A percentile compares a stretch with the other conserved stretches of the same genome.
These are phyloP conservation scores for Callipepla squamata DNA, from an alignment of 2,113 vertebrate genomes.

Conservation along the genomic window DNA sequence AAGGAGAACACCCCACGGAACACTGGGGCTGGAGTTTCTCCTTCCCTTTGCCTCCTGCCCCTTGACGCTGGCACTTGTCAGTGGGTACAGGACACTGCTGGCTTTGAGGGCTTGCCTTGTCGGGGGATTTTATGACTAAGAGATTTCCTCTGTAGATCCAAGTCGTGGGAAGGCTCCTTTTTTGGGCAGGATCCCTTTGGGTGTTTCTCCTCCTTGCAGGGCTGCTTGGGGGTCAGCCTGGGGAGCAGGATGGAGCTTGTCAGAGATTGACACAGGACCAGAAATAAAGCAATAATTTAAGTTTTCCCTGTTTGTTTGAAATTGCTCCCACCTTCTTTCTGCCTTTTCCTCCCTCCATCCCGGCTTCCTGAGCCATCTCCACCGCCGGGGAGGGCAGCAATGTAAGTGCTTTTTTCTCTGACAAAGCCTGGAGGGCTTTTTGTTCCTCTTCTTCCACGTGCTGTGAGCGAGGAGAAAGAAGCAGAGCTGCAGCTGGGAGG, in stretches of 20 bases:
- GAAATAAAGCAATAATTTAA: slow-evolving; percentile 72
- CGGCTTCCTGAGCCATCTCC: accelerated
- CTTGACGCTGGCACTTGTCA: neutral
- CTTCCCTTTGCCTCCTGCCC: neutral
- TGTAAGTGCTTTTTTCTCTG: neutral
- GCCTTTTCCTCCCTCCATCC: neutral
- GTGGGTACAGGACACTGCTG: neutral
- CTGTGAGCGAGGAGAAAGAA: neutral
- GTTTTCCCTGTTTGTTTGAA: slow-evolving; percentile 10
- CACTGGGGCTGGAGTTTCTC: neutral
- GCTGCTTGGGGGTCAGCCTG: neutral
- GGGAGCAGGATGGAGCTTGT: neutral
- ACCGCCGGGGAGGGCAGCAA: neutral
- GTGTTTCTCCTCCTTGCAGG: neutral
- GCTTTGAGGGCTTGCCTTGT: neutral
- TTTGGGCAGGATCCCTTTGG: slow-evolving; percentile 38
- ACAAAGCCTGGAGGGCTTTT: neutral
- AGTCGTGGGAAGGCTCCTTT: slow-evolving; percentile 5
- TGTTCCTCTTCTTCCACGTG: neutral
- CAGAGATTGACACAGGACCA: slow-evolving; percentile 41
- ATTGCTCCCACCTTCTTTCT: neutral
- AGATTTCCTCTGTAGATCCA: neutral
- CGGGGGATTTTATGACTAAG: neutral
- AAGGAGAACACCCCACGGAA: neutral
- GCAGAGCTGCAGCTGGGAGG: neutral